Evolutionary conservation across 1,140 invertebrate genomes (phyloP), one percentile per base, ranked within the genome.

Genomic region (Phocides pigmalion): DNA sequence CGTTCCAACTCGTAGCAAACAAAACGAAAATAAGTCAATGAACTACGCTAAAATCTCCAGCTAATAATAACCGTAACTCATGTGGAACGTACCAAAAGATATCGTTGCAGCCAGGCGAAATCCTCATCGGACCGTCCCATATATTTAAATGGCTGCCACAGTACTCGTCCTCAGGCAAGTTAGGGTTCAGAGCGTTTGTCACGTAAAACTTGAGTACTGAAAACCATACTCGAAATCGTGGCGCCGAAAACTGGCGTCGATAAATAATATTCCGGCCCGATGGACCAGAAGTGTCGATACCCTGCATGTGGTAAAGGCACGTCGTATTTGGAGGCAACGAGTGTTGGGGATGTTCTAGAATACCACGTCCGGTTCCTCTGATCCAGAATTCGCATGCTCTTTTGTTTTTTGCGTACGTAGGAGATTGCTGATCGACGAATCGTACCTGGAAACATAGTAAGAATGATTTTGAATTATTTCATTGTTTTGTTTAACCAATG

Each of bases 131-230:
- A 0, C 96, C 96, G 78, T 97, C 96, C 96, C 96, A 97, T 54
- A 97, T 94, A 90, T 96, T 95, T 54, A 97, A 90, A 71, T 95
- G 94, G 68, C 95, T 96, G 1, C 95, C 94, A 77, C 96, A 97
- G 65, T 95, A 95, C 78, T 96, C 95, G 75, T 95, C 94, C 85
- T 94, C 84, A 61, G 93, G 91, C 70, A 93, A 72, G 78, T 90
- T 80, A 66, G 93, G 90, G 79, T 94, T 92, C 47, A 93, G 87
- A 4, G 92, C 92, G 12, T 92, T 92, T 28, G 87, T 93, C 70
- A 96, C 95, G 88, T 97, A 95, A 86, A 97, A 97, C 91, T 97
- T 97, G 50, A 97, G 92, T 47, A 98, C 95, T 0, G 97, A 97
- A 63, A 98, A 93, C 97, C 97, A 98, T 0, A 98, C 95, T 64